Evolutionary conservation across 2,113 vertebrate genomes (phyloP), one percentile per base, ranked within the genome.

Genomic region (Oreochromis aureus): DNA sequence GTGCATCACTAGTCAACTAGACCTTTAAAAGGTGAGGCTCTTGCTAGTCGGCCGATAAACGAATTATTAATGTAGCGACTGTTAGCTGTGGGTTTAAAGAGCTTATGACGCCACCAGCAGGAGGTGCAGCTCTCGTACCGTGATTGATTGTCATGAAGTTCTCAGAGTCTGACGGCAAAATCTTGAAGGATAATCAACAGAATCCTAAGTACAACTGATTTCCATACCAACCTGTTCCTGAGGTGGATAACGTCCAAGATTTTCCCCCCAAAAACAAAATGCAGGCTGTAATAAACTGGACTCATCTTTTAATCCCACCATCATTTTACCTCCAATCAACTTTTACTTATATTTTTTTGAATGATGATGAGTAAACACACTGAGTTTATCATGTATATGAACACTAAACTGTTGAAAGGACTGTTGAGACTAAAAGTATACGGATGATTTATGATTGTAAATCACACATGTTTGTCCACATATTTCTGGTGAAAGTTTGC

Each of bases 321-420:
- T 58, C 32, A 8, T 1, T 55, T 16, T 24, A 6, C 11, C 32
- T 56, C 36, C 16, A 51, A 32, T 3, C 54, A 8, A 3, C 55
- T 32, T 81, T 46, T 3, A 32, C 19, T 1, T 0, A 2, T 39
- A 39, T 22, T 5, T 2, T 16, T 16, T 58, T 81, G 54, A 6
- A 13, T 6, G 15, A 27, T 24, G 15, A 59, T 27, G 59, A 11
- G 19, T 32, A 19, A 34, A n/a, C 15, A 0, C 32, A 5, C 4
- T 4, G 18, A 44, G n/a, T 58, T 41, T 24, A 3, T 11, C 24
- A 2, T 46, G 24, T 61, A 10, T 46, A 18, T 73, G 36, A 44
- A 71, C n/a, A 24, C 39, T 27, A 5, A 46, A 3, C 41, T 10
- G 71, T 1, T 76, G 41, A 30, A 11, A n/a, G 6, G 4, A n/a